Conservation (phyloP, 2,888 invertebrate genomes). For the Iphiclides podalirius region DNA sequence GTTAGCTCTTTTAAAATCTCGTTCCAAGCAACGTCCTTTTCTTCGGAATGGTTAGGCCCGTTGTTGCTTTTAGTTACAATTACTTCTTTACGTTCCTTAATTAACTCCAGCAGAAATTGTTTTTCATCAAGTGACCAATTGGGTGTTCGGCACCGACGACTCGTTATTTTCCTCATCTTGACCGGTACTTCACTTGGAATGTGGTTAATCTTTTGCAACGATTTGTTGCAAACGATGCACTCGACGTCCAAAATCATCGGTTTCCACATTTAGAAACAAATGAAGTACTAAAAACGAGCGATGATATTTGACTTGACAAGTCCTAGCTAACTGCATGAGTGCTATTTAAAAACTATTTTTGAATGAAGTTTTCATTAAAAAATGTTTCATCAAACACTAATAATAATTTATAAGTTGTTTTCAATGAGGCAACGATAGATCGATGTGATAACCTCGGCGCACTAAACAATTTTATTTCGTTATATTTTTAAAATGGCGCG, state of each 20-base stretch:
- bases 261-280: conserved; percentile 75
- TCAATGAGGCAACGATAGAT: conserved; percentile 33
- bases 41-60: conserved; percentile 67
- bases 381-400: conserved; percentile 29
- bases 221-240: conserved; percentile 76
- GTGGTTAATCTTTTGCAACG: conserved; percentile 72
- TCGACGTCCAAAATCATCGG: conserved; percentile 72
- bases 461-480: not conserved
- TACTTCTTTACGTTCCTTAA: conserved; percentile 62
- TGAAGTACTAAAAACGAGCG: conserved; percentile 41
- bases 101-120: conserved; percentile 68
- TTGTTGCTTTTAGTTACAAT: conserved; percentile 66
- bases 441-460: not conserved
- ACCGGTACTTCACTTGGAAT: conserved; percentile 44
- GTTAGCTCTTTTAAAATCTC: conserved; percentile 60
- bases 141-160: conserved; percentile 62
- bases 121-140: conserved; percentile 74
- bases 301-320: conserved; percentile 47
- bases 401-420: conserved; percentile 30
- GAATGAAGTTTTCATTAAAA: conserved; percentile 39
- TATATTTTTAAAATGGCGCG: too few relatives aligned
- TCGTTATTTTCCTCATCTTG: conserved; percentile 65
- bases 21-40: conserved; percentile 71
- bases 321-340: conserved; percentile 38
- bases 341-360: conserved; percentile 38